Evolutionary conservation across 2,113 vertebrate genomes (phyloP).

Genomic region (Lethenteron reissneri): DNA sequence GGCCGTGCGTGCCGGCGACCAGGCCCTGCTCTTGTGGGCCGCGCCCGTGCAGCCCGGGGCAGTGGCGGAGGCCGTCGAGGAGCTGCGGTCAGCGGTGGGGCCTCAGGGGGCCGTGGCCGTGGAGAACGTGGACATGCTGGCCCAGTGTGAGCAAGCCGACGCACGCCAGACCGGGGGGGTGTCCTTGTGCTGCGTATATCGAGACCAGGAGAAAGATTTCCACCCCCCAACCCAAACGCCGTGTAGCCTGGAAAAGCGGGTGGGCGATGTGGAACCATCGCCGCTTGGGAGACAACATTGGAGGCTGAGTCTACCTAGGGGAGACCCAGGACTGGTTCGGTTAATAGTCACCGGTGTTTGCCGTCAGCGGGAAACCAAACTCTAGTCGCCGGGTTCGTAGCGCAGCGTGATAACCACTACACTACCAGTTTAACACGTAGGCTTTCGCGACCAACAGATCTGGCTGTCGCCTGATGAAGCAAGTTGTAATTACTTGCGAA

Average conservation of each 20-base stretch:
- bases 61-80: slow-evolving; percentile 31
- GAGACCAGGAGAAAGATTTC: not conserved
- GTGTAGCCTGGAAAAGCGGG: not conserved
- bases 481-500: too few relatives aligned
- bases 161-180: not conserved
- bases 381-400: too few relatives aligned
- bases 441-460: too few relatives aligned
- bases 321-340: too few relatives aligned
- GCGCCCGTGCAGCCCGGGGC: slow-evolving; percentile 20
- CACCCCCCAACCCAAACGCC: not conserved
- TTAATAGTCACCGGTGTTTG: too few relatives aligned
- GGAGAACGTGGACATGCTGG: slow-evolving; percentile 47
- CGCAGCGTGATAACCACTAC: too few relatives aligned
- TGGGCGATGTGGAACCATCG: too few relatives aligned
- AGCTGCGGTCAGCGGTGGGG: slow-evolving; percentile 28
- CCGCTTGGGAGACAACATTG: too few relatives aligned
- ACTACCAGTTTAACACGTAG: too few relatives aligned
- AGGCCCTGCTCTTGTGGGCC: slow-evolving; percentile 47
- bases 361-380: too few relatives aligned
- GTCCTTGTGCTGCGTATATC: not conserved
- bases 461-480: too few relatives aligned
- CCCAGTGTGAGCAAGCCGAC: slow-evolving; percentile 33
- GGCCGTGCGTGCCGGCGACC: slow-evolving; percentile 22
- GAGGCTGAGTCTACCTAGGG: too few relatives aligned
- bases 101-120: slow-evolving; percentile 25